Evolutionary conservation across 2,888 invertebrate species (phyloP).

Genomic region (Tuberolachnus salignus): DNA sequence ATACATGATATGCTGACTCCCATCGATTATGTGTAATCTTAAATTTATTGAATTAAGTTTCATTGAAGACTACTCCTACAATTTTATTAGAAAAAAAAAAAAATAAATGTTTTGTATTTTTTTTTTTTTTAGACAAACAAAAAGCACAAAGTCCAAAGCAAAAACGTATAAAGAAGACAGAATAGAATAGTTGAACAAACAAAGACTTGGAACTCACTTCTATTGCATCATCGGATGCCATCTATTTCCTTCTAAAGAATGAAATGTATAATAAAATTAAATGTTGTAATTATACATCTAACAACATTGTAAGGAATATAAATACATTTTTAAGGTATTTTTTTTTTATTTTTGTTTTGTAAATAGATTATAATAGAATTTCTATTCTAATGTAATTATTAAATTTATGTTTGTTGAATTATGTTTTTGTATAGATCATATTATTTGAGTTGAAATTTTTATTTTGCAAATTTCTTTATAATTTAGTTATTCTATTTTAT

Average conservation of each 20-base stretch:
- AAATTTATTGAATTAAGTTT: too few relatives aligned
- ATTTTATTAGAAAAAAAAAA: too few relatives aligned
- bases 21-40: too few relatives aligned
- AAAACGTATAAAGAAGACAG: constrained; percentile 48
- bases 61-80: not conserved
- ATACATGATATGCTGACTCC: too few relatives aligned
- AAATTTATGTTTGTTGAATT: constrained; percentile 43
- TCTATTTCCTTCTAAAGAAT: not conserved
- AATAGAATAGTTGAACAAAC: constrained; percentile 41
- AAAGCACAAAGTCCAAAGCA: constrained; percentile 51
- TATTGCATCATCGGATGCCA: constrained; percentile 7
- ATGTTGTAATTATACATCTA: constrained; percentile 37
- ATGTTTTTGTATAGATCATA: constrained; percentile 51
- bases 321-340: constrained; percentile 10
- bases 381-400: constrained; percentile 44
- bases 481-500: constrained; percentile 40
- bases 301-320: constrained; percentile 6
- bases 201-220: constrained; percentile 31
- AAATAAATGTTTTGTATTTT: not conserved
- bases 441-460: constrained; percentile 33
- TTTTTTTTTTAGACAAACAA: constrained; percentile 42
- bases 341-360: constrained; percentile 43
- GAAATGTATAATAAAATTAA: constrained; percentile 17
- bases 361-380: constrained; percentile 39
- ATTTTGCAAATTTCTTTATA: constrained; percentile 1